phyloP scores from a whole-genome alignment of 2,113 vertebrate species.

The Toxotes chatareus region DNA sequence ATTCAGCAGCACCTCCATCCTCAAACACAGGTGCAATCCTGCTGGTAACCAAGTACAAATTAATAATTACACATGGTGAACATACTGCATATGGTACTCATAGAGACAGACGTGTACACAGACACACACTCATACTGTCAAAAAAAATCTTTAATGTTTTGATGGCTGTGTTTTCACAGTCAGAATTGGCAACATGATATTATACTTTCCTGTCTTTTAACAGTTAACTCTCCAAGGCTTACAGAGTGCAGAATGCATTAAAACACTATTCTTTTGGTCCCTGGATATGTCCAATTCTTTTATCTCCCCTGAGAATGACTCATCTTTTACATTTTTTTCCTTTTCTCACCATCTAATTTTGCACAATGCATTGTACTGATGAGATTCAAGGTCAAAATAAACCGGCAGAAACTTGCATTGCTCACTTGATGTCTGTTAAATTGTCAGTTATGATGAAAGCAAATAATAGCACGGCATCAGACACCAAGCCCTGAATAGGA shows the following conservation, averaged over 20 bases:
- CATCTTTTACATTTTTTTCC: background rate
- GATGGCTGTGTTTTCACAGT: background rate
- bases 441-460: slow-evolving; percentile 13
- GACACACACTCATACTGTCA: too few species aligned
- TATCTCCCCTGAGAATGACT: slow-evolving; percentile 6
- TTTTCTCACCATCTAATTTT: slow-evolving; percentile 5
- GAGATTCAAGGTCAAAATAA: slow-evolving; percentile 15
- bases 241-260: slow-evolving; percentile 5
- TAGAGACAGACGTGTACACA: too few species aligned
- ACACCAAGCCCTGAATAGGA: background rate
- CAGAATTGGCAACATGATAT: background rate
- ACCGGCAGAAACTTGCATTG: background rate
- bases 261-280: background rate
- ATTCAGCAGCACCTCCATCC: too few species aligned
- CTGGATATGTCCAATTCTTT: background rate
- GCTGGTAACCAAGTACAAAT: too few species aligned
- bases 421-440: background rate
- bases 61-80: too few species aligned
- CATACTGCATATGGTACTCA: too few species aligned
- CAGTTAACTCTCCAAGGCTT: background rate
- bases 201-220: background rate
- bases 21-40: too few species aligned
- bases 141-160: background rate
- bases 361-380: background rate
- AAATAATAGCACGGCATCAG: background rate